phyloP scores from a whole-genome alignment of 2,888 invertebrate species.

The Beris morrisii region DNA sequence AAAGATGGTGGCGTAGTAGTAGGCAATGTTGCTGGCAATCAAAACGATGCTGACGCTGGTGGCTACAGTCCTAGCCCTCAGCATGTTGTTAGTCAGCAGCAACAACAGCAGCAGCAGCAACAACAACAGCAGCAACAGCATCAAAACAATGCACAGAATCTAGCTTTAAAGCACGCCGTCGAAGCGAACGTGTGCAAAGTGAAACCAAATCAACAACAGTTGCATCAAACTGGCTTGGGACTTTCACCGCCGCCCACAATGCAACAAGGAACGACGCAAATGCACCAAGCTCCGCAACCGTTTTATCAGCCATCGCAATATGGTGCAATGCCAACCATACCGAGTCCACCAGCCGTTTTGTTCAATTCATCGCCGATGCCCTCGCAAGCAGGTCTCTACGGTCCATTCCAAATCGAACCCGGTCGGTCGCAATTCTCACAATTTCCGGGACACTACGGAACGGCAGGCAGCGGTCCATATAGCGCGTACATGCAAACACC shows the following conservation, averaged over 20 bases:
- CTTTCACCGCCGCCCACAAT: slow-evolving; percentile 67
- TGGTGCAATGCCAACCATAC: slow-evolving; percentile 80
- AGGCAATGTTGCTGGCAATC: slow-evolving; percentile 18
- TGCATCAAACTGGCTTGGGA: slow-evolving; percentile 54
- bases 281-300: slow-evolving; percentile 60
- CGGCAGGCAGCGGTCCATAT: slow-evolving; percentile 64
- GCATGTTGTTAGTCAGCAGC: slow-evolving; percentile 48
- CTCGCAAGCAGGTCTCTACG: slow-evolving; percentile 76
- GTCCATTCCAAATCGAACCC: slow-evolving; percentile 76
- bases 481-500: slow-evolving; percentile 63
- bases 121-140: slow-evolving; percentile 50
- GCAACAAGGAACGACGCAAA: slow-evolving; percentile 56
- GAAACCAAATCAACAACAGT: slow-evolving; percentile 80
- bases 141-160: slow-evolving; percentile 54
- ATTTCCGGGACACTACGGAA: slow-evolving; percentile 71
- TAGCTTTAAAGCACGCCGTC: slow-evolving; percentile 50
- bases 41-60: slow-evolving; percentile 57
- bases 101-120: slow-evolving; percentile 53
- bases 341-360: slow-evolving; percentile 80
- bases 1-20: slow-evolving; percentile 35
- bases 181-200: slow-evolving; percentile 75
- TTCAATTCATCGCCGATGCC: slow-evolving; percentile 77
- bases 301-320: slow-evolving; percentile 73
- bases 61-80: slow-evolving; percentile 60
- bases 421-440: slow-evolving; percentile 79